Base-by-base conservation (phyloP, 2,888 invertebrate genomes). In the Neoascia interrupta region DNA sequence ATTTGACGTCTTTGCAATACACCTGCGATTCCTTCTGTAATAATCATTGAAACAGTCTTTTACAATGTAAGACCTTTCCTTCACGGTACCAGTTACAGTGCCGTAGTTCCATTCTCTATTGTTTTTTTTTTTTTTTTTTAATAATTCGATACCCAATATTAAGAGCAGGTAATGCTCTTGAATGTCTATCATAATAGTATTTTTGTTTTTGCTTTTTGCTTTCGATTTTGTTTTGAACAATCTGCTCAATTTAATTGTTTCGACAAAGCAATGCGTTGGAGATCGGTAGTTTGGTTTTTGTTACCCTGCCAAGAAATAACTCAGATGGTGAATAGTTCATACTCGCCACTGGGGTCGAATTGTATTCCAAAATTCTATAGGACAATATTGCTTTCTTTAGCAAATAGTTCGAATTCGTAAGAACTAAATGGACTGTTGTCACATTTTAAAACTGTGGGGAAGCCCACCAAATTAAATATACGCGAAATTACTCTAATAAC, bases 401-500 rank as follows among this genome's bases (percentile, higher is more conserved):
- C 39, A 53, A 58, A 74, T 13, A 16, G 1, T 16, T 66, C 18
- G 49, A 73, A 79, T 11, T 37, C 11, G 1, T 1, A 1, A 10
- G 41, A 51, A 11, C 28, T 15, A 43, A 72, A 73, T n/a, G 63
- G 73, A 43, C 3, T 16, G 13, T 68, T 69, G 23, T 80, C 73
- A 70, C 39, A 84, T 63, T 11, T 36, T 0, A 43, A 1, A 1
- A 23, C 37, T 66, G 82, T 63, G 11, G 83, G 83, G 28, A 82
- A 84, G 6, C 83, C 83, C 61, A 81, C 80, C 39, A 37, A 54
- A 19, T 51, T 75, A 43, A 84, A 69, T 15, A 49, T 19, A 3
- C 34, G n/a, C 11, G 6, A n/a, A 6, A 74, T 6, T 1, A 5
- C 11, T 11, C 16, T 15, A 8, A 75, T 63, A 26, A 66, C 34